Evolutionary conservation across 2,113 vertebrate species (phyloP).

Genomic region (Ochotona princeps): DNA sequence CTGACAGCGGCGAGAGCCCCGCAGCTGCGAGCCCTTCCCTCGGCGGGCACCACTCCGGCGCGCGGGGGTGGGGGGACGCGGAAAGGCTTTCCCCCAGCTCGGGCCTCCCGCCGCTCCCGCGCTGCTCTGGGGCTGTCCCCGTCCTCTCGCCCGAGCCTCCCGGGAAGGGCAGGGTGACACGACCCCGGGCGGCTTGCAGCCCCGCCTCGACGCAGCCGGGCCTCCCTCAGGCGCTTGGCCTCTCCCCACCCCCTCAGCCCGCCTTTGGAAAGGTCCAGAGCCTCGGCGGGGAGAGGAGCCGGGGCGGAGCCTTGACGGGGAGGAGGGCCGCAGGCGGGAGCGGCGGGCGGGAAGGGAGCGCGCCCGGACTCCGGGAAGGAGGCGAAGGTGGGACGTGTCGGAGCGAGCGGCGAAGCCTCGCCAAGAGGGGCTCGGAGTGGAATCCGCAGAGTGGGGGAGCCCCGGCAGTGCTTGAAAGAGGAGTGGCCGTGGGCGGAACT

Average conservation of each 20-base stretch:
- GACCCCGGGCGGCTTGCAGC: not conserved
- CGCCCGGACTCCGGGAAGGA: not conserved
- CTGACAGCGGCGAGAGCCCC: slow-evolving; percentile 71
- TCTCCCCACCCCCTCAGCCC: not conserved
- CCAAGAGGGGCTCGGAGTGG: rapidly evolving
- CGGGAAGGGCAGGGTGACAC: not conserved
- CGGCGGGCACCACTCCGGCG: slow-evolving; percentile 78
- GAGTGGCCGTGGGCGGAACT: not conserved
- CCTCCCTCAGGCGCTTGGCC: not conserved
- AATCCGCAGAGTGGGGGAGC: not conserved
- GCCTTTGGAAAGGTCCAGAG: slow-evolving; percentile 68
- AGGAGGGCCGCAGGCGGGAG: not conserved
- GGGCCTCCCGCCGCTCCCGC: not conserved
- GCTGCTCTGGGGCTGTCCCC: not conserved
- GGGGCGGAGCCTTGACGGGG: slow-evolving; percentile 10
- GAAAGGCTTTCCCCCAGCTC: not conserved
- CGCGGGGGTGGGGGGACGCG: not conserved
- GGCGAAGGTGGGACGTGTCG: not conserved
- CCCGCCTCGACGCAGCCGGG: not conserved
- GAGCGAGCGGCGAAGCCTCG: not conserved
- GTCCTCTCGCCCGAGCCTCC: not conserved
- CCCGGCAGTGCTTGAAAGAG: rapidly evolving
- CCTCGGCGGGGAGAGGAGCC: slow-evolving; percentile 35
- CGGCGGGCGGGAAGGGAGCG: not conserved
- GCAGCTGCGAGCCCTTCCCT: slow-evolving; percentile 78